Evolutionary conservation across 2,888 invertebrate species (phyloP), one percentile per base, ranked within the genome.

Genomic region (Drosophila anceps): DNA sequence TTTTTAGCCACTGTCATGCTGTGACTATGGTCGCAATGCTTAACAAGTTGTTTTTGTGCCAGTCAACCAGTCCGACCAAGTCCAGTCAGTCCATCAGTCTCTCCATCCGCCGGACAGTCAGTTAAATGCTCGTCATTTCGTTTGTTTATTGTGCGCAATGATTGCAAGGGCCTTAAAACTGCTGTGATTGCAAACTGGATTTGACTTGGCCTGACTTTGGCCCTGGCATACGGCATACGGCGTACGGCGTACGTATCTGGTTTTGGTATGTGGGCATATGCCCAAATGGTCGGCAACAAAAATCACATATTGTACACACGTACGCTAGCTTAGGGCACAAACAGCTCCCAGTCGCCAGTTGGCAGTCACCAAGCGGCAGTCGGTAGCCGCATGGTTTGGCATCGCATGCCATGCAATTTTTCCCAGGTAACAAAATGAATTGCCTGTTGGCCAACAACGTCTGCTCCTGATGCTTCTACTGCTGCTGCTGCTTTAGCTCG

Each of bases 51-150:
- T 73, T 73, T 61, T 73, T 61, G 60, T 69, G 72, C 53, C 62
- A 73, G 59, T 63, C 66, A 65, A 41, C 37, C 33, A 33, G 55
- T 60, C 63, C 2, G 13, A 37, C 15, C 46, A 29, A 50, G 37
- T 60, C 41, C 48, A 41, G 37, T 27, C 18, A 20, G 57, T 57
- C 67, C 58, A 46, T n/a, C 46, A 41, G 57, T 15, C 35, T 18
- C 12, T 46, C 60, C 18, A 60, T 71, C 64, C 67, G 65, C 68
- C 61, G 84, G 73, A 58, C 76, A 84, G 85, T 88, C 81, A 73
- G 88, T 87, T 87, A 88, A 88, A 88, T 84, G 83, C 89, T 88
- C 89, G 84, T 87, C 88, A 85, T 88, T 84, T 79, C 76, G 87
- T 81, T 88, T 87, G 88, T 87, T 88, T 88, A 88, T 87, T 86